Evolutionary conservation across 1,140 invertebrate species (phyloP).

Genomic region (Nylanderia fulva): DNA sequence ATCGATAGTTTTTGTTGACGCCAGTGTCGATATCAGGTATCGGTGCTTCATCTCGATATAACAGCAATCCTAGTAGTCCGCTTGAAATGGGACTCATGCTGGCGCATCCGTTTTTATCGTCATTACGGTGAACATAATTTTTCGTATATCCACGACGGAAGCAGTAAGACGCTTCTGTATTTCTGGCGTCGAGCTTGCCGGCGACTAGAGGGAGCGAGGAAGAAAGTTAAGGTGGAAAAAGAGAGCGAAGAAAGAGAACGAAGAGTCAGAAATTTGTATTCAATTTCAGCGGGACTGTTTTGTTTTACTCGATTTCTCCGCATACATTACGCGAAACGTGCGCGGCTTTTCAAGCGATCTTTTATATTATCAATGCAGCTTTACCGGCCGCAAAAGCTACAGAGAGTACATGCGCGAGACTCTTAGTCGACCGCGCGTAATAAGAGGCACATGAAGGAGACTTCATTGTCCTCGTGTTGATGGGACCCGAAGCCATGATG

Average conservation of each 20-base stretch:
- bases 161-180: conserved; percentile 67
- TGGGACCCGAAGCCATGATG: background rate
- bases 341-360: conserved; percentile 74
- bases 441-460: conserved; percentile 26
- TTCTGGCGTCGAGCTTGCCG: conserved; percentile 64
- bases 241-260: conserved; percentile 18
- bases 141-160: conserved; percentile 69
- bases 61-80: conserved; percentile 13
- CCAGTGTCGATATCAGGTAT: conserved; percentile 55
- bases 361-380: conserved; percentile 76
- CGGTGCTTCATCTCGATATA: conserved; percentile 56
- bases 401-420: conserved; percentile 27
- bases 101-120: conserved; percentile 75
- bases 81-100: conserved; percentile 73
- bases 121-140: conserved; percentile 78
- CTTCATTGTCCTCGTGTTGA: conserved; percentile 32
- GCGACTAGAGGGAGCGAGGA: background rate
- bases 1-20: conserved; percentile 57
- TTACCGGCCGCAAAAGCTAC: conserved; percentile 57
- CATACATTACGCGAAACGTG: conserved; percentile 79
- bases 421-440: conserved; percentile 37
- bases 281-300: conserved; percentile 78
- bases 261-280: conserved; percentile 79
- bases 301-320: conserved; percentile 76
- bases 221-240: background rate